Base-by-base conservation (phyloP, 2,797 vertebrate genomes). In the Typhlichthys eigenmanni region DNA sequence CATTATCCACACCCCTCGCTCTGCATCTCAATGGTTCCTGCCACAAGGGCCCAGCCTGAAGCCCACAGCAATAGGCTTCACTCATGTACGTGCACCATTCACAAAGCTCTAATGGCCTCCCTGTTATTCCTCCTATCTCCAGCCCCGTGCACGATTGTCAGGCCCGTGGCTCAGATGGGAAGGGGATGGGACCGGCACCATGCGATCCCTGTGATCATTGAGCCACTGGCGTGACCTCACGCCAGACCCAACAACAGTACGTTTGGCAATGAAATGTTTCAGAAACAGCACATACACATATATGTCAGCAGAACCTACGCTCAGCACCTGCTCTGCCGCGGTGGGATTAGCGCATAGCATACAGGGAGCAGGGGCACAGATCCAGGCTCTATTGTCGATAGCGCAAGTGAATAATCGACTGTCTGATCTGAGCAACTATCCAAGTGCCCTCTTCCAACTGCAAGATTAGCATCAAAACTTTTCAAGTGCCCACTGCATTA, bases 1-100 rank as follows among this genome's bases (percentile, higher is more conserved):
- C 84, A 91, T 90, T 90, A 91, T 88, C 77, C 87, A 72, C 74
- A 82, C 64, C 75, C 69, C 76, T 84, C 62, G 6, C 68, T 81
- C 80, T 82, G 85, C 81, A 83, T 87, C 79, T 88, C 85, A 90
- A 86, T 85, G 74, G 74, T 64, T 75, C 46, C 80, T 75, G 75
- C 82, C 74, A 73, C 67, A 82, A 67, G 76, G 68, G n/a, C 43
- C 64, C 66, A 60, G 68, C 72, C 65, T 61, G 69, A 54, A 60
- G 19, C 76, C 72, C 34, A 13, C n/a, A 69, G 75, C 82, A 85
- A 74, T 75, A 83, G 74, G 78, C 80, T 38, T 49, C 34, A 19
- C 8, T 47, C n/a, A 58, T 72, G 72, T 64, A 72, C 75, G 73
- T 77, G 59, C 60, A 64, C 69, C 69, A 68, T 67, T 72, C 75